Percentiles rank a stretch among this genome's conserved stretches.
Conservation (phyloP, 2,113 vertebrate species). For the Myxocyprinus asiaticus region DNA sequence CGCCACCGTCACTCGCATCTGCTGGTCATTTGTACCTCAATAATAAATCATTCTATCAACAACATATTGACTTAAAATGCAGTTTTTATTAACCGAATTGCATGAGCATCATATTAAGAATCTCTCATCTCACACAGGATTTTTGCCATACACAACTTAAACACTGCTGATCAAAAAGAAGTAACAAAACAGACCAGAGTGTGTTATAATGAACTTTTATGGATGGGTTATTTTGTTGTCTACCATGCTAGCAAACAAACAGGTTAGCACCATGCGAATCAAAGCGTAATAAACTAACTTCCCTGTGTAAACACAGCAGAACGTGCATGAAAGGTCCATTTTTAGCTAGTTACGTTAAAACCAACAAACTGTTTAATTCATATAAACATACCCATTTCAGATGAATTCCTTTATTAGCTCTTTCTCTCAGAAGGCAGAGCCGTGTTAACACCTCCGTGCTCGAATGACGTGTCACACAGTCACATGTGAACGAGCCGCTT, state of each 20-base stretch:
- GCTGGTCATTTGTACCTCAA: no score
- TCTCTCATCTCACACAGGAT: no score
- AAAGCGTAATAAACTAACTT: background rate
- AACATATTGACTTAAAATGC: no score
- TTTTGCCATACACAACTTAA: no score
- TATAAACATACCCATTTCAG: slow-evolving; percentile 47
- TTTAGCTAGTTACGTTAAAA: background rate
- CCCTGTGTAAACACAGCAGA: background rate
- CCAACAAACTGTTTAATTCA: background rate
- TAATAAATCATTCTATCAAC: no score
- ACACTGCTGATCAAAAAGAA: background rate
- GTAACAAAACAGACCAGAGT: background rate
- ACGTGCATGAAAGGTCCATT: no score
- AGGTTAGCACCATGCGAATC: background rate
- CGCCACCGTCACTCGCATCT: no score
- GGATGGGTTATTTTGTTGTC: background rate
- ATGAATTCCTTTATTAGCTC: background rate
- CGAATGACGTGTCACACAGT: slow-evolving; percentile 56
- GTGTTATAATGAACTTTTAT: background rate
- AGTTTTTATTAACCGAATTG: no score
- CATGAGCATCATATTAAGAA: no score
- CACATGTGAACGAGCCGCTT: background rate
- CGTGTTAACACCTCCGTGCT: slow-evolving; percentile 44
- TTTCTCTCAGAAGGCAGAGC: background rate
- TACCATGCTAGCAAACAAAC: slow-evolving; percentile 18